Evolutionary conservation across 2,888 invertebrate species (phyloP), one percentile per base, ranked within the genome.

Genomic region (Phorcus lineatus): DNA sequence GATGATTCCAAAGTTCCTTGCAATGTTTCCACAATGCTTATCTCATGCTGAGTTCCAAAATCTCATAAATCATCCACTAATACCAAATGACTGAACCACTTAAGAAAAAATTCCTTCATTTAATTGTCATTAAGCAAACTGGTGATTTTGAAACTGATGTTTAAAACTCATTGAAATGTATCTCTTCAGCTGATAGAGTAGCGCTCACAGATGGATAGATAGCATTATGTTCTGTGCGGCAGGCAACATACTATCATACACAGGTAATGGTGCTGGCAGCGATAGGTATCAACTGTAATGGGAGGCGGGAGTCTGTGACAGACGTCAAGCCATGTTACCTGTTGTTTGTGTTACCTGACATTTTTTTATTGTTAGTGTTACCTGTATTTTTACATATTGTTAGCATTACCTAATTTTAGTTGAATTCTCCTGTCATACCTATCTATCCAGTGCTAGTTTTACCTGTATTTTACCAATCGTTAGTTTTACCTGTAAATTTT

Each of bases 91-190:
- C 70, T 36, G 70, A 70, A 31, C 70, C 40, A 70, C 70, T 70
- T 70, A 70, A 36, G 70, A 70, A 70, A 70, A 40, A 36, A 70
- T 11, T 36, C 31, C 36, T n/a, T 70, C 70, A 70, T 36, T 70
- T 70, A 70, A 70, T 70, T 70, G 70, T 70, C 70, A 70, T 70
- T 70, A 70, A 36, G 19, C 28, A 36, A 70, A 70, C 70, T 36
- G 70, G 70, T 70, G 70, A 70, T 70, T 70, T 70, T 70, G 36
- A 70, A 70, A 19, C 31, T 70, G 28, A 70, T 31, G 28, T 36
- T 36, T 36, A 36, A 24, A 57, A 11, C 22, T 24, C 57, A 57
- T 31, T 70, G 70, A 70, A 70, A 70, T 70, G 40, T 70, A 70
- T 31, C 70, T 70, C 31, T 36, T 36, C 62, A 40, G 31, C 40